Base-by-base conservation (phyloP, 2,888 invertebrate genomes). In the Epistrophe eligans region DNA sequence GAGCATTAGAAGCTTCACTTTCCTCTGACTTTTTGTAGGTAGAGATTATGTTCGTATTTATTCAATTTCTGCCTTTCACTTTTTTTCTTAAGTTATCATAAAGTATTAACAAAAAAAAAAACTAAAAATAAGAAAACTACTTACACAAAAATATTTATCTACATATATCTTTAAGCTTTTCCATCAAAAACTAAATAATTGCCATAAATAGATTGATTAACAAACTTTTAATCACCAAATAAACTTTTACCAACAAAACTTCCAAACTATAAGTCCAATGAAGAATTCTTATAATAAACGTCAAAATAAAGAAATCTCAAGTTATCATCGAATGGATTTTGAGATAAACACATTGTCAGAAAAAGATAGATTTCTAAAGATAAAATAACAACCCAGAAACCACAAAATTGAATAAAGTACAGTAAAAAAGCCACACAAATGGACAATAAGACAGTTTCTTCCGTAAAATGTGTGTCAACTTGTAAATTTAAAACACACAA, bases 161-260 rank as follows among this genome's bases (percentile, higher is more conserved):
- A 35, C 9, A 9, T 35, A 9, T 9, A 35, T 32, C 1, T 32
- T 1, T 10, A 38, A 11, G 38, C 43, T 43, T 1, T 43, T 43
- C 15, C 45, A 45, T 8, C 15, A 32, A 38, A 77, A 67, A 77
- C 35, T 66, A 52, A 52, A 52, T 70, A 64, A 64, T 70, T 84
- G 74, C 79, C 70, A 84, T 71, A 79, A 84, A 84, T 79, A 71
- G 66, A 84, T 79, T 84, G 76, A 84, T 79, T 79, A 84, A 71
- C 79, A 79, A 84, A 84, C 74, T 79, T 84, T 74, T 79, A 74
- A 79, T 66, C 57, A 58, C 50, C 62, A n/a, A 13, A 5, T 13
- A 48, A 79, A 84, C 76, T 76, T 71, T 55, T 6, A 15, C 10
- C 4, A 45, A 64, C 38, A 6, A 60, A 76, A 64, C 48, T 71